phyloP scores from a whole-genome alignment of 2,113 vertebrate genomes.

The Apaloderma vittatum region DNA sequence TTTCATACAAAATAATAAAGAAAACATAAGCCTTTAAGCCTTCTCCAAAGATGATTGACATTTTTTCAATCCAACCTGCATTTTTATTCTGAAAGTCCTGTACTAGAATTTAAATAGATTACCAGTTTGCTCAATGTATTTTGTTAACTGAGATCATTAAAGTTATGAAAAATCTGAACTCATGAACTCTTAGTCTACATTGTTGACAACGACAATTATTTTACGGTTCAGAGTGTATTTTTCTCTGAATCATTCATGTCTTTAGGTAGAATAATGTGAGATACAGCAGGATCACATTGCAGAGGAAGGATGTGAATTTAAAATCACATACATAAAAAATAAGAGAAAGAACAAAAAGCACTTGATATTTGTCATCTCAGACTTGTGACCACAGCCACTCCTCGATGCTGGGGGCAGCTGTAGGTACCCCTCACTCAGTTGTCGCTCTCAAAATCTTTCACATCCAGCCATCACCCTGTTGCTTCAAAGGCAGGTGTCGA shows the following conservation, averaged over 20 bases:
- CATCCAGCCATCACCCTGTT: neutral
- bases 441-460: neutral
- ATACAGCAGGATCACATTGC: neutral
- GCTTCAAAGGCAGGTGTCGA: neutral
- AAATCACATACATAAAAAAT: neutral
- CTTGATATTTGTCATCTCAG: neutral
- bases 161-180: neutral
- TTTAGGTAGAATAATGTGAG: neutral
- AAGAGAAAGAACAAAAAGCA: neutral
- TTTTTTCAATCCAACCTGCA: conserved; percentile 55
- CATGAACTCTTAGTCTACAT: neutral
- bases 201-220: neutral
- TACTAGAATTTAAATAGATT: conserved; percentile 36
- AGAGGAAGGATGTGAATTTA: neutral
- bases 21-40: conserved; percentile 73
- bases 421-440: rapidly evolving
- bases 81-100: conserved; percentile 30
- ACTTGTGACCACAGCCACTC: neutral
- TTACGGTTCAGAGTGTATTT: neutral
- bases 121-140: neutral
- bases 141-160: neutral
- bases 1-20: conserved; percentile 62
- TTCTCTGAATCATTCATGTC: neutral
- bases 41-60: conserved; percentile 47
- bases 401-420: neutral